These are phyloP conservation scores for Pandemis corylana DNA, from an alignment of 2,888 invertebrate genomes.

Conservation along the genomic window DNA sequence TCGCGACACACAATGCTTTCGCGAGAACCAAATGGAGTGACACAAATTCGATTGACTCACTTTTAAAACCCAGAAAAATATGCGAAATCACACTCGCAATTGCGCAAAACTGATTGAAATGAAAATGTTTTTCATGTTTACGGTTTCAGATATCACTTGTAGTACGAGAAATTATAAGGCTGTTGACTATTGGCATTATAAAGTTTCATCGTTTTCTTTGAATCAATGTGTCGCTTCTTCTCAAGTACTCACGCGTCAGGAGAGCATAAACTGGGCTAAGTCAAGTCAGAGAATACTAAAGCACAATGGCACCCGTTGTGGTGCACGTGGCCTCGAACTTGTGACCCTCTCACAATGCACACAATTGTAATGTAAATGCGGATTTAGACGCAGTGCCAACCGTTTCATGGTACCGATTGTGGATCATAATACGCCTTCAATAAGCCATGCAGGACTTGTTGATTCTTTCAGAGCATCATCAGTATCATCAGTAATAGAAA, in stretches of 20 bases:
- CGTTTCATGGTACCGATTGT: slow-evolving; percentile 65
- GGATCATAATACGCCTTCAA: slow-evolving; percentile 26
- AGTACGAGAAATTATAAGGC: neutral
- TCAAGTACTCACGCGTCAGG: slow-evolving; percentile 32
- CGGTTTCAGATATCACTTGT: too few species aligned
- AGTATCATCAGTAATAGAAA: slow-evolving; percentile 14
- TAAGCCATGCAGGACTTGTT: slow-evolving; percentile 25
- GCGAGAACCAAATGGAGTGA: slow-evolving; percentile 45
- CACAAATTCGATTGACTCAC: slow-evolving; percentile 36
- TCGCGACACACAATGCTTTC: slow-evolving; percentile 48
- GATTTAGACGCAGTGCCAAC: slow-evolving; percentile 67
- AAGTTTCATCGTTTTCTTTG: neutral
- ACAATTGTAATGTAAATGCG: slow-evolving; percentile 79
- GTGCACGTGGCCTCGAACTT: slow-evolving; percentile 76
- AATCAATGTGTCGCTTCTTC: neutral
- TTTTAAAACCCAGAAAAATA: slow-evolving; percentile 30
- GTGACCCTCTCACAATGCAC: slow-evolving; percentile 76
- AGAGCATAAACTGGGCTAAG: slow-evolving; percentile 42
- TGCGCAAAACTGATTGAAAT: neutral
- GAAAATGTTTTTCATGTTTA: neutral
- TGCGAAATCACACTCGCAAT: slow-evolving; percentile 14
- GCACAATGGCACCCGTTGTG: slow-evolving; percentile 51
- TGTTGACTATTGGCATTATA: neutral
- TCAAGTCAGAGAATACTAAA: slow-evolving; percentile 37
- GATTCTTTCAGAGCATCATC: neutral